Base-by-base conservation (phyloP, 2,888 invertebrate genomes). In the Rhorus exstirpatorius region DNA sequence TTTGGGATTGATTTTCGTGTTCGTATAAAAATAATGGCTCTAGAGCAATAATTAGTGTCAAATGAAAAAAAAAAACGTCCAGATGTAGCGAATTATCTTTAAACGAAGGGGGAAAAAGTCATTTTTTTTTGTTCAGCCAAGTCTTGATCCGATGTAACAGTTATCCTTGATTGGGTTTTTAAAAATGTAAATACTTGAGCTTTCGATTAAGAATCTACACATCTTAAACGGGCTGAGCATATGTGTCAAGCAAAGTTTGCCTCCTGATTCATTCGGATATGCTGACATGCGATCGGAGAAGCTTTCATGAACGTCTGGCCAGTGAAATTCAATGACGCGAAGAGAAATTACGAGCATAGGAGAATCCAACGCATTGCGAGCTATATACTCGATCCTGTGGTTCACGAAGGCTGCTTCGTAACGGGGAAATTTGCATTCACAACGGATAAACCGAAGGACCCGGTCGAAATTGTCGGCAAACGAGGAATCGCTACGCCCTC, bases 341-440 rank as follows among this genome's bases (percentile, higher is more conserved):
- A 14, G 51, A 49, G 74, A 67, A 82, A 82, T 72, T 60, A 61
- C 24, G 65, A 44, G 38, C 12, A 55, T 53, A 3, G 31, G 21
- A 35, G 58, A 24, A 24, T 31, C 67, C 19, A 61, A 61, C 38
- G 38, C 26, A 51, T n/a, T 4, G 14, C 26, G 24, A 4, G 21
- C 7, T 38, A 19, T 26, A 41, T 38, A 38, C 38, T 38, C 58
- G n/a, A n/a, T 49, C 12, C 68, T 51, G 31, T 58, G 31, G 35
- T 70, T 55, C 17, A 17, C 46, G 49, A 24, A n/a, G 41, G 67
- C 51, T 61, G 61, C 63, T 58, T 58, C 70, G 49, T 70, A 75
- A 71, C 70, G 58, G 38, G 70, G 46, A 61, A 76, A 87, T 91
- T 91, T 90, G 90, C 91, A 90, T 91, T 89, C 81, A 87, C 88